Conservation (phyloP, 30 jellyfish, hydroid and myxozoan genomes). For the Hydra vulgaris region DNA sequence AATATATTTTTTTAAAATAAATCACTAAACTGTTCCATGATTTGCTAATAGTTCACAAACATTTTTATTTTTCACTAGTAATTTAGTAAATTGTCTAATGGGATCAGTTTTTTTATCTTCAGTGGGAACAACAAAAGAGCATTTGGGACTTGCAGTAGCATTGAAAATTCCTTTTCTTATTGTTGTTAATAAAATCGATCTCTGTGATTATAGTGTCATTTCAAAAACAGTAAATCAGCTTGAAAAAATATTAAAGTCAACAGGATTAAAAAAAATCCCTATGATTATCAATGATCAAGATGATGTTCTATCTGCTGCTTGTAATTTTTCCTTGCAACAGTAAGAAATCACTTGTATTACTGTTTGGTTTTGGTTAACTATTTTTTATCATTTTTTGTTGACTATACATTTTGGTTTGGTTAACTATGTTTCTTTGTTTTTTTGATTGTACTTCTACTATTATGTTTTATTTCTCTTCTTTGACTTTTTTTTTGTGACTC, state of each 20-base stretch:
- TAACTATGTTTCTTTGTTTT: too few relatives aligned
- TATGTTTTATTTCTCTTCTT: too few relatives aligned
- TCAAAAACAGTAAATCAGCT: constrained; percentile 59
- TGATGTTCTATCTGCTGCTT: constrained; percentile 76
- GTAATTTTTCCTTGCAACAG: constrained; percentile 84
- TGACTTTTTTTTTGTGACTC: too few relatives aligned
- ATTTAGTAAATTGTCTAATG: too few relatives aligned
- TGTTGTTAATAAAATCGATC: constrained; percentile 71
- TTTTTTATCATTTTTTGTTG: too few relatives aligned
- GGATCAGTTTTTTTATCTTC: neutral
- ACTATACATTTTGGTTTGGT: too few relatives aligned
- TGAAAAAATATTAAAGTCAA: constrained; percentile 69
- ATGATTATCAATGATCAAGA: constrained; percentile 57
- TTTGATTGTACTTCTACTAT: too few relatives aligned
- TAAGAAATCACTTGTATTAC: constrained; percentile 29
- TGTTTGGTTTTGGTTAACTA: too few relatives aligned
- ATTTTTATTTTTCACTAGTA: too few relatives aligned
- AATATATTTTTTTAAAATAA: too few relatives aligned
- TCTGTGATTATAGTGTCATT: constrained; percentile 42
- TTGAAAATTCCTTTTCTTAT: constrained; percentile 76
- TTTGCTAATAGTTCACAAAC: too few relatives aligned
- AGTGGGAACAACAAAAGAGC: constrained; percentile 99
- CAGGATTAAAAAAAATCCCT: constrained; percentile 83
- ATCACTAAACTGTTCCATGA: too few relatives aligned
- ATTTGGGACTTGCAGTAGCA: constrained; percentile 93